Base-by-base conservation (phyloP, 2,113 vertebrate genomes). In the Anseranas semipalmata region DNA sequence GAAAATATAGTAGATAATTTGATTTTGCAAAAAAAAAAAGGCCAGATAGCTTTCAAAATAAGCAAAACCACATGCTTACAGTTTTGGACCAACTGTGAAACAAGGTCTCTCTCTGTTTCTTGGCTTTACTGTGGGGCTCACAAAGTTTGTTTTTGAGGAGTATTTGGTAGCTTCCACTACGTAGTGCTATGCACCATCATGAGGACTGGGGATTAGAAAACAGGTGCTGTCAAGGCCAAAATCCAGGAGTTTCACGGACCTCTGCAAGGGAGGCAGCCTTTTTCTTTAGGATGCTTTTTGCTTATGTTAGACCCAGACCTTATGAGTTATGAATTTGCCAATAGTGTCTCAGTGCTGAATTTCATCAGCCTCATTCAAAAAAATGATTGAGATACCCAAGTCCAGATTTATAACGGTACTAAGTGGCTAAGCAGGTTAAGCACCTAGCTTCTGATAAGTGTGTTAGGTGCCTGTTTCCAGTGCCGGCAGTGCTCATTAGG, bases 401-500 rank as follows among this genome's bases (percentile, higher is more conserved):
- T 77, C 60, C 45, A 65, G 52, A 82, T 81, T 58, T 79, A 39
- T 17, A 68, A 62, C 60, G 59, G 45, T 24, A 41, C 21, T n/a
- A 45, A 45, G 27, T 19, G 14, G 28, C 15, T 63, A 32, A 59
- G 78, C 71, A 85, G 59, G 65, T 67, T 75, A 39, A 63, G 30
- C n/a, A 50, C 35, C 24, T 20, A 33, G 39, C 67, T 73, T 71
- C 72, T 53, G 13, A 70, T 87, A 59, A 78, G 80, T 37, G 46
- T 1, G 5, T 30, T 56, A 81, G 77, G 70, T 82, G 53, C 58
- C 56, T 82, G 2, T 66, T 89, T 78, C 56, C 59, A 84, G 50
- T 12, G 70, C 62, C 39, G 60, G 62, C 58, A n/a, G 70, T 70
- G 74, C 85, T 91, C 91, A 80, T 95, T 85, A 91, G 84, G 91